These are phyloP conservation scores for Portunus trituberculatus DNA, from an alignment of 1,140 invertebrate genomes.

Conservation along the genomic window DNA sequence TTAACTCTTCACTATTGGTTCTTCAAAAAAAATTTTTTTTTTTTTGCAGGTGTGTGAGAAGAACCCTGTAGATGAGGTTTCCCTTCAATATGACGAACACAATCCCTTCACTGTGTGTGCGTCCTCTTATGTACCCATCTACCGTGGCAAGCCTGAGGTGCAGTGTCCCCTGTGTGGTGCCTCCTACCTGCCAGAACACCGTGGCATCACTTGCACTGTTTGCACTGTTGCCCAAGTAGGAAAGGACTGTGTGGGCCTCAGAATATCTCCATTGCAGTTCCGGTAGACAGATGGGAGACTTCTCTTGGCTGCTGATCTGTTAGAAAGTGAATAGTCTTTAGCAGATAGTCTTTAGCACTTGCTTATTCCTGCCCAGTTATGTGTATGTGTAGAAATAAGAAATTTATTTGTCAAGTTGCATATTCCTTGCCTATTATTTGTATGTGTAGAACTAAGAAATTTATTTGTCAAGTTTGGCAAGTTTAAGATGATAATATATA, in stretches of 20 bases:
- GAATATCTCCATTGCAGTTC: conserved; percentile 89
- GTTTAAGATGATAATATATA: not conserved
- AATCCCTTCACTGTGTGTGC: conserved; percentile 99
- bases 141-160: conserved; percentile 95
- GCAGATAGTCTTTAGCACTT: not conserved
- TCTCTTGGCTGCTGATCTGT: not conserved
- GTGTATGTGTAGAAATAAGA: too few species aligned
- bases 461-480: not conserved
- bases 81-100: conserved; percentile 96
- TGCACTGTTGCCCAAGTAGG: conserved; percentile 95
- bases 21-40: not conserved
- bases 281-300: conserved; percentile 79
- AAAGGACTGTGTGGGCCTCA: conserved; percentile 92
- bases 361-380: not conserved
- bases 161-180: conserved; percentile 97
- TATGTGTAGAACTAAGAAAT: not conserved
- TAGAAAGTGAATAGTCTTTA: not conserved
- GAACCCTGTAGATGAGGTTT: conserved; percentile 93
- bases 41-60: conserved; percentile 91
- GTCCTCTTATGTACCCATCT: conserved; percentile 94
- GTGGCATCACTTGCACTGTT: conserved; percentile 91
- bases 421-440: not conserved
- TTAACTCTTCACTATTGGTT: too few species aligned
- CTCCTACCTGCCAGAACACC: conserved; percentile 92
- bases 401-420: not conserved